Evolutionary conservation across 2,888 invertebrate genomes (phyloP).

Genomic region (Spialia ferax): DNA sequence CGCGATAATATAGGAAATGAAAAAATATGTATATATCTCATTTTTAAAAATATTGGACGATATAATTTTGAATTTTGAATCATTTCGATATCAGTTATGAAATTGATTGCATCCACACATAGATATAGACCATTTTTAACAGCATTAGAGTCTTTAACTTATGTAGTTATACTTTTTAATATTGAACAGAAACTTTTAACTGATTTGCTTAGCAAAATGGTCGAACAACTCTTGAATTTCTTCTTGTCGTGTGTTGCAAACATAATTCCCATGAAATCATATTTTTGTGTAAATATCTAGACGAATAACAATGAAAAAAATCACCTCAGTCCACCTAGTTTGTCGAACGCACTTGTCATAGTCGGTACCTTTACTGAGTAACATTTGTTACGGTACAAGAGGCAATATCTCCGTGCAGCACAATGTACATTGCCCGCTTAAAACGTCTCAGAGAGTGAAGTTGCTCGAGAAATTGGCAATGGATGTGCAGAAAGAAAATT

Average conservation of each 20-base stretch:
- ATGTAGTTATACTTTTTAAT: too few species aligned
- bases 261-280: neutral
- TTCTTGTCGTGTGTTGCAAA: neutral
- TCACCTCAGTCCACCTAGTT: constrained; percentile 51
- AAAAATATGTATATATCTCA: too few species aligned
- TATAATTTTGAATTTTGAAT: too few species aligned
- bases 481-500: constrained; percentile 22
- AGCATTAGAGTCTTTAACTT: too few species aligned
- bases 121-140: too few species aligned
- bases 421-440: constrained; percentile 31
- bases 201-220: too few species aligned
- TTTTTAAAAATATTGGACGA: too few species aligned
- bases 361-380: constrained; percentile 44
- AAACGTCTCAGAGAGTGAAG: neutral
- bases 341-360: constrained; percentile 54
- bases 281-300: neutral
- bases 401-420: neutral
- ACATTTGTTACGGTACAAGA: constrained; percentile 5
- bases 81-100: too few species aligned
- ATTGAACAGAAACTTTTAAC: too few species aligned
- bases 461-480: constrained; percentile 17
- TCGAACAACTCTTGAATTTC: too few species aligned
- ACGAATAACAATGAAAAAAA: constrained; percentile 52
- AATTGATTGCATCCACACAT: too few species aligned
- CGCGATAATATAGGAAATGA: too few species aligned